Percentiles rank a stretch among this genome's conserved stretches.
Evolutionary conservation across 1,140 invertebrate species (phyloP).

Genomic region (Polypedilum pembai): DNA sequence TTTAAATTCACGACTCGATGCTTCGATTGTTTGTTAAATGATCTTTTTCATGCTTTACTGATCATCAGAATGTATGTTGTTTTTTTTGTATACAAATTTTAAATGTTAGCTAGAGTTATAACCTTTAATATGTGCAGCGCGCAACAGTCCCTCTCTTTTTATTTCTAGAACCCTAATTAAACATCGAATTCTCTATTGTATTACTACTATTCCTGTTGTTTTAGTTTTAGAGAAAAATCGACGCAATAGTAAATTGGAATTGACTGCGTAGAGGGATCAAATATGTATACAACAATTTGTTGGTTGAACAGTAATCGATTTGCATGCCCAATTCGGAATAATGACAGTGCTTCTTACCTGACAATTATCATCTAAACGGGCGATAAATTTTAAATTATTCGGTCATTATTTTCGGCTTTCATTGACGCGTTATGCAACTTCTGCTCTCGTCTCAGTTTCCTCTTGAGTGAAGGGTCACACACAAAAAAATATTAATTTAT

Average conservation of each 20-base stretch:
- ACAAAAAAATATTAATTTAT: background rate
- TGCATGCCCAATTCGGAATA: conserved; percentile 22
- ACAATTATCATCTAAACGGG: background rate
- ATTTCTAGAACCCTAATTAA: background rate
- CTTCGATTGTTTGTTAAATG: conserved; percentile 18
- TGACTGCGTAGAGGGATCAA: too few species aligned
- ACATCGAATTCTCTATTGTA: background rate
- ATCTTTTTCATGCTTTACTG: conserved; percentile 12
- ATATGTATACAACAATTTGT: background rate
- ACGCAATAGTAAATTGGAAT: too few species aligned
- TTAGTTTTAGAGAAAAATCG: too few species aligned
- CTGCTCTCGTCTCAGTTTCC: background rate
- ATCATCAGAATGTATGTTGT: conserved; percentile 3
- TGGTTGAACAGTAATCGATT: conserved; percentile 17
- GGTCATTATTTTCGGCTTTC: background rate
- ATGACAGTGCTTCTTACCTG: conserved; percentile 11
- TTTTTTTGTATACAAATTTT: too few species aligned
- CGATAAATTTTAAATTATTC: conserved; percentile 25
- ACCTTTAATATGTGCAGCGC: background rate
- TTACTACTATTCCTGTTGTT: too few species aligned
- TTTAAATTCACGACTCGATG: conserved; percentile 12
- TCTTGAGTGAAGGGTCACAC: background rate
- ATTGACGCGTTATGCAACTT: conserved; percentile 19
- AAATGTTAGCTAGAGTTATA: background rate
- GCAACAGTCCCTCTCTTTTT: background rate